phyloP scores from a whole-genome alignment of 1,140 invertebrate genomes.

The Potamilus streckersoni region DNA sequence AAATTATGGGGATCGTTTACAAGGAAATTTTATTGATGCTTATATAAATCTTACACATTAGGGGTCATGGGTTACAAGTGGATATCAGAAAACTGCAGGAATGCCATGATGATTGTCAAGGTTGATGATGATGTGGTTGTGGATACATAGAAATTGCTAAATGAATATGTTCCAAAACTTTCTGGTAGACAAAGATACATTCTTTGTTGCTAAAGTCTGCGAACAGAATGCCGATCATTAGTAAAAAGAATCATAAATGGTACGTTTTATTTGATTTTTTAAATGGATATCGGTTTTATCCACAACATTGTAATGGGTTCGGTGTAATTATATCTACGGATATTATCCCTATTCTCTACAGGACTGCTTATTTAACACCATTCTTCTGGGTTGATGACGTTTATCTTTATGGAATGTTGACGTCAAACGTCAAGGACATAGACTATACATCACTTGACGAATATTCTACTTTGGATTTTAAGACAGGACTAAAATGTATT shows the following conservation, averaged over 20 bases:
- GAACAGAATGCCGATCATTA: slow-evolving; percentile 31
- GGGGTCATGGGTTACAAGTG: slow-evolving; percentile 71
- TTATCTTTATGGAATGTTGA: too few relatives aligned
- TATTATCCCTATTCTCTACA: slow-evolving; percentile 47
- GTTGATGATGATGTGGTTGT: slow-evolving; percentile 55
- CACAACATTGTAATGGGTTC: slow-evolving; percentile 50
- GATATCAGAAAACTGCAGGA: slow-evolving; percentile 74
- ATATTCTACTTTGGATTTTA: too few relatives aligned
- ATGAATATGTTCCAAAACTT: slow-evolving; percentile 14
- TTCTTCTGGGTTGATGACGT: slow-evolving; percentile 37
- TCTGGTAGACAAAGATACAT: slow-evolving; percentile 24
- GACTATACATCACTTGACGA: too few relatives aligned
- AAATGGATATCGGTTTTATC: slow-evolving; percentile 33
- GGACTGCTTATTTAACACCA: slow-evolving; percentile 55
- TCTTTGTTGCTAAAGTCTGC: slow-evolving; percentile 31
- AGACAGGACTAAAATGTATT: too few relatives aligned
- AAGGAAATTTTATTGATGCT: slow-evolving; percentile 59
- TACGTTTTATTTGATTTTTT: slow-evolving; percentile 35
- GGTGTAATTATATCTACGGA: slow-evolving; percentile 39
- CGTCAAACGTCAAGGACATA: too few relatives aligned
- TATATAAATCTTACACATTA: slow-evolving; percentile 63
- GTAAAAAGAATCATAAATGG: slow-evolving; percentile 35
- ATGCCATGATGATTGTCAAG: slow-evolving; percentile 72
- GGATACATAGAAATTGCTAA: slow-evolving; percentile 27
- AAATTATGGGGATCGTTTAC: slow-evolving; percentile 53